Percentiles rank a stretch among this genome's conserved stretches.
phyloP scores from a whole-genome alignment of 2,888 invertebrate genomes.

The Caenorhabditis sp. region DNA sequence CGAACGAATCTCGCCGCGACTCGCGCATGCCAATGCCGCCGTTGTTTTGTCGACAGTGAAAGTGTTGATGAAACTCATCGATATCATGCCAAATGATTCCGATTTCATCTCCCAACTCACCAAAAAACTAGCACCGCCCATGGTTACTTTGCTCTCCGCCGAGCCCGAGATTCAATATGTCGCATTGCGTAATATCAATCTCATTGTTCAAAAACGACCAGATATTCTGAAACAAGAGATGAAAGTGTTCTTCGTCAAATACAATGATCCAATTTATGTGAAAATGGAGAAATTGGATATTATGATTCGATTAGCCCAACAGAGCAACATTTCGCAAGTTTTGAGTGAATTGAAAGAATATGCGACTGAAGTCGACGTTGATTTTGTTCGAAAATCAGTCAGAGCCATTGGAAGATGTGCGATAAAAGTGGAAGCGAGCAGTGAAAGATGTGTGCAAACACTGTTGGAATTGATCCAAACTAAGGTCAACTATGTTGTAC shows the following conservation, averaged over 20 bases:
- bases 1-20: slow-evolving; percentile 86
- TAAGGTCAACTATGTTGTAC: slow-evolving; percentile 98
- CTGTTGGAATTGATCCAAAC: slow-evolving; percentile 96
- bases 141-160: slow-evolving; percentile 93
- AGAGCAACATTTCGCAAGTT: slow-evolving; percentile 96
- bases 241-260: slow-evolving; percentile 99
- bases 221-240: slow-evolving; percentile 99
- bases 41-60: slow-evolving; percentile 98
- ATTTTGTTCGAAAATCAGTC: slow-evolving; percentile 98
- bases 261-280: slow-evolving; percentile 99
- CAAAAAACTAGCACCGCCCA: slow-evolving; percentile 96
- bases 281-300: slow-evolving; percentile 98
- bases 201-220: slow-evolving; percentile 95
- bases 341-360: slow-evolving; percentile 96
- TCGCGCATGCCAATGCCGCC: slow-evolving; percentile 98
- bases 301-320: slow-evolving; percentile 97
- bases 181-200: slow-evolving; percentile 94
- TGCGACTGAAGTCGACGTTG: slow-evolving; percentile 98
- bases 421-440: slow-evolving; percentile 88
- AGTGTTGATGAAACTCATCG: slow-evolving; percentile 95
- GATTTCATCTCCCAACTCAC: slow-evolving; percentile 92
- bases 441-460: slow-evolving; percentile 96
- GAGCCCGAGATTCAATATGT: slow-evolving; percentile 99
- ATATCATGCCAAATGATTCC: slow-evolving; percentile 89
- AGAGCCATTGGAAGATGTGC: slow-evolving; percentile 97